Base-by-base conservation (phyloP, 2,113 vertebrate genomes). In the Phycodurus eques region DNA sequence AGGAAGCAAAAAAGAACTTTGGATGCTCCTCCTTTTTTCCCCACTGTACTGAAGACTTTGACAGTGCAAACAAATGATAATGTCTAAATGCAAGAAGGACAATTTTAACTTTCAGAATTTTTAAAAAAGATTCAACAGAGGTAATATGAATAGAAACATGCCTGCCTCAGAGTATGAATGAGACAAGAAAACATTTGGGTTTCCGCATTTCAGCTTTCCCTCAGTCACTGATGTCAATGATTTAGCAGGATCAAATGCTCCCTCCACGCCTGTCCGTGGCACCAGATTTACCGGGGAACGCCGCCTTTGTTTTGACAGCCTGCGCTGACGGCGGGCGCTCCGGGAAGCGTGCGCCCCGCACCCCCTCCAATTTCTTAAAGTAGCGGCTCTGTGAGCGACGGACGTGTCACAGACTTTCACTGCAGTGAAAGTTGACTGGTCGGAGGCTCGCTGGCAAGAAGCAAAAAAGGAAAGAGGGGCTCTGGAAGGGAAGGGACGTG, bases 391-490 rank as follows among this genome's bases (percentile, higher is more conserved):
- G 75, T 14, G 70, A 82, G 73, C 63, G 56, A 64, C 68, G 71
- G 71, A 78, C 81, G 80, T 79, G 77, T 80, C 76, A 51, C 49
- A 19, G 49, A 51, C 49, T 51, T 51, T 14, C 46, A 80, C 72
- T 74, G 83, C 78, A 75, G 82, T 79, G 74, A 81, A 85, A 77
- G 77, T 78, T 77, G 75, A 85, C 80, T 81, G 73, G 71, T 80
- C 72, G 9, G 42, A 57, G 72, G 74, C 74, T 56, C 3, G 4
- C 80, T 79, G 79, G 82, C 76, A 87, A 83, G 76, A 74, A 44
- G 9, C 44, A 17, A 46, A 67, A 80, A 82, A 78, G 59, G 6
- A 17, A 81, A 77, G 64, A 74, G 63, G 39, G 42, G 47, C 70
- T 82, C 76, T 73, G 14, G 54, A 80, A 71, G 72, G 82, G 72